A percentile compares a stretch with the other conserved stretches of the same genome.
Conservation (phyloP, 2,113 vertebrate species). For the Sander lucioperca region DNA sequence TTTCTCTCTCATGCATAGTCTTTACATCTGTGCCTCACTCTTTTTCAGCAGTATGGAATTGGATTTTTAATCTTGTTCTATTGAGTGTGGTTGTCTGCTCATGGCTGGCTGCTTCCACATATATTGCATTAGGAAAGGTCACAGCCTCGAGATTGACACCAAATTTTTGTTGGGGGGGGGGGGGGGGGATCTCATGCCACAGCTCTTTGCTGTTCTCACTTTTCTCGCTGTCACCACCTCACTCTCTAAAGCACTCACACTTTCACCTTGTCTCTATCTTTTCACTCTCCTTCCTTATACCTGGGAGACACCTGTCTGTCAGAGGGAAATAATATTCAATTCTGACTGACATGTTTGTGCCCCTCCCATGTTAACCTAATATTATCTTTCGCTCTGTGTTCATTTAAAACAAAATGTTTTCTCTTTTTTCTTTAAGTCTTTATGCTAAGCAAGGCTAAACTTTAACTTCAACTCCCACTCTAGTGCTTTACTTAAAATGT, state of each 20-base stretch:
- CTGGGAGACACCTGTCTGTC: conserved; percentile 15
- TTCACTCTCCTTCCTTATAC: conserved; percentile 12
- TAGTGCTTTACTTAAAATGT: no score
- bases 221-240: conserved; percentile 19
- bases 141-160: conserved; percentile 31
- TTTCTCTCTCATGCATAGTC: not conserved
- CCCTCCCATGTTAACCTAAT: not conserved
- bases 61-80: conserved; percentile 64
- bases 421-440: no score
- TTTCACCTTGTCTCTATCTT: conserved; percentile 18
- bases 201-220: conserved; percentile 35
- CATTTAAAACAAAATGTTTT: no score
- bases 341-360: not conserved
- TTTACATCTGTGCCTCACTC: conserved; percentile 15
- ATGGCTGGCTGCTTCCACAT: conserved; percentile 54
- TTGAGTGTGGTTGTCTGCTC: conserved; percentile 43
- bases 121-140: conserved; percentile 61
- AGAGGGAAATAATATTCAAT: conserved; percentile 7
- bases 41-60: conserved; percentile 45
- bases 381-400: not conserved
- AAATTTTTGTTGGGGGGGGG: conserved; percentile 17
- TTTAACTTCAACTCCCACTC: no score
- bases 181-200: not conserved
- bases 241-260: conserved; percentile 7
- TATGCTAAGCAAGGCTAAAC: no score